These are phyloP conservation scores for Gymnorhina tibicen DNA, from an alignment of 2,113 vertebrate genomes.

Conservation along the genomic window DNA sequence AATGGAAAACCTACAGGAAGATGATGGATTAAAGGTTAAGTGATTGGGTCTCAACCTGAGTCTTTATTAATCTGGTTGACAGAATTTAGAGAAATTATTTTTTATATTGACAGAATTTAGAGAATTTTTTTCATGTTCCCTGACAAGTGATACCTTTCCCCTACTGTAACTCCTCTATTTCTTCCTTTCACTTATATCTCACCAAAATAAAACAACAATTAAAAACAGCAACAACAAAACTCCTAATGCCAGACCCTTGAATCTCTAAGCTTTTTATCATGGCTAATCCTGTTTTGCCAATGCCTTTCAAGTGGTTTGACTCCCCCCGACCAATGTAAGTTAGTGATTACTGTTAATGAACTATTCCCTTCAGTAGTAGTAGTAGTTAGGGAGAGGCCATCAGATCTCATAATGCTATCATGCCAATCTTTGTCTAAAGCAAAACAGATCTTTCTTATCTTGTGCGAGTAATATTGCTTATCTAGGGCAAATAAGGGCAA, in stretches of 20 bases:
- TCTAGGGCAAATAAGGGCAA: not conserved
- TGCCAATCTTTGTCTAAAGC: not conserved
- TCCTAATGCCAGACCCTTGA: not conserved
- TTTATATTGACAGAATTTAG: not conserved
- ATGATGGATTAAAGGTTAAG: conserved; percentile 39
- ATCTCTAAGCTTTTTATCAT: conserved; percentile 55
- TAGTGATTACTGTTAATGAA: not conserved
- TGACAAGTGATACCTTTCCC: not conserved
- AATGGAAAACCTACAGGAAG: not conserved
- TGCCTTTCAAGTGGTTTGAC: not conserved
- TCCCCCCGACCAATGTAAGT: not conserved
- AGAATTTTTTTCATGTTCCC: not conserved
- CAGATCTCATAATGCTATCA: not conserved
- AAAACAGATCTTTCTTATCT: not conserved
- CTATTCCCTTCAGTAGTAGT: not conserved
- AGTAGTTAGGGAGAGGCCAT: not conserved
- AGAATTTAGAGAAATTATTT: not conserved
- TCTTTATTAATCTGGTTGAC: not conserved
- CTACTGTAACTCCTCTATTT: not conserved
- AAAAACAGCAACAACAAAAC: not conserved
- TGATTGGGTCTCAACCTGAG: conserved; percentile 6
- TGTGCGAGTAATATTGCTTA: too few species aligned
- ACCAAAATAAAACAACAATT: not conserved
- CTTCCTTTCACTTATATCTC: not conserved
- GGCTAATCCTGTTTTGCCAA: conserved; percentile 45